Base-by-base conservation (phyloP, 2,797 vertebrate species). In the Megaceryle alcyon region DNA sequence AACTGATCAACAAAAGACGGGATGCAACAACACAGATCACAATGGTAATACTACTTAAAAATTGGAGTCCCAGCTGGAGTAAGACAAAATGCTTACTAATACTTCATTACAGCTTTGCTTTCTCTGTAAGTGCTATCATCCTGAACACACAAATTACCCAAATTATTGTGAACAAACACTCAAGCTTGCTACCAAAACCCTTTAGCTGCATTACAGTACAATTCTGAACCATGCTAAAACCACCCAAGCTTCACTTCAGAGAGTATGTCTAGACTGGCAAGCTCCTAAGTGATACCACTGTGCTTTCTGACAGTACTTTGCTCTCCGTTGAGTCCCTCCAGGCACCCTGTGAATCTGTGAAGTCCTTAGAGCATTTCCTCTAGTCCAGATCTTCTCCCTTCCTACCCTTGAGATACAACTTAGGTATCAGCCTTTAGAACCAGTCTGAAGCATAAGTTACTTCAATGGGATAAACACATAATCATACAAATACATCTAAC, bases 1-100 rank as follows among this genome's bases (percentile, higher is more conserved):
- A 37, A 20, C 49, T 0, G 0, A 41, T 7, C 28, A 53, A 25
- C 5, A 3, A 43, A 65, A 76, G 23, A 54, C 0, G 3, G 11
- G 33, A 72, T 64, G 70, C 29, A 93, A 49, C 1, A 3, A 66
- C 35, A 59, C 21, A 71, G n/a, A 41, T 41, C 41, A 33, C 48
- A 73, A n/a, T 1, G 4, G 10, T 19, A 79, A 26, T 28, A 33
- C 10, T 28, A 33, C 19, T 73, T 5, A 82, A 22, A 72, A 86
- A 53, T 2, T n/a, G 33, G 10, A 69, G 29, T 59, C 44, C 23
- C 48, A 77, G 29, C 2, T 2, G 1, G 17, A 13, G 54, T 4
- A 13, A 65, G 56, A 68, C 51, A 76, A 53, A 72, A 53, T 2
- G 14, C 31, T 68, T 35, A 48, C 18, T 69, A 64, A 37, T 39